Evolutionary conservation across 2,113 vertebrate species (phyloP), one percentile per base, ranked within the genome.

Genomic region (Etheostoma cragini): DNA sequence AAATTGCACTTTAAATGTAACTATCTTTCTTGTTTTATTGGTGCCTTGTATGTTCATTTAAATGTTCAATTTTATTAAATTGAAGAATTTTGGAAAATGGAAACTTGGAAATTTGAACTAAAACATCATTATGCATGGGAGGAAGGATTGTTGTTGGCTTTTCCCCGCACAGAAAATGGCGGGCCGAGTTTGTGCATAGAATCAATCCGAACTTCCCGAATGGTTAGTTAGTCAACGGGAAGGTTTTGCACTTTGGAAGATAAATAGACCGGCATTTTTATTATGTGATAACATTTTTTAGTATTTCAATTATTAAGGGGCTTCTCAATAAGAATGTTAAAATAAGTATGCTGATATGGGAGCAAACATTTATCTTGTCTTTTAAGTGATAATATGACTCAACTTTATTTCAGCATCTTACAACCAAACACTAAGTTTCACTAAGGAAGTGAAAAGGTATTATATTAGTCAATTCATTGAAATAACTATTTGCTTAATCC

Each of bases 161-260:
- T 33, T 33, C 3, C 26, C 7, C 4, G 15, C 16, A 19, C 26
- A 60, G 54, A 57, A 57, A 10, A 57, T 6, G 6, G 54, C 54
- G 8, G 7, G 35, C 35, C 8, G 35, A 38, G 35, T 38, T 8
- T 1, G 35, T 16, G 54, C 6, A 24, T 11, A 22, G 24, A 58
- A 58, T 58, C 26, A 16, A 16, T 58, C 56, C 26, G 1, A 5
- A 57, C 15, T 33, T 60, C 57, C 26, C 2, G 2, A 58, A 57
- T 8, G 15, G 16, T 33, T 33, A 38, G 35, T 38, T 16, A 42
- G 35, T 78, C 69, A 70, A 73, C 81, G 67, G 72, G 72, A 80
- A 60, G 77, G 26, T 54, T 81, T 78, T 74, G 19, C 62, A 52
- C 49, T 75, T 60, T 56, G 14, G 38, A 58, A 61, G 52, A 82